Conservation (phyloP, 1,140 invertebrate genomes). For the Hypothenemus hampei region DNA sequence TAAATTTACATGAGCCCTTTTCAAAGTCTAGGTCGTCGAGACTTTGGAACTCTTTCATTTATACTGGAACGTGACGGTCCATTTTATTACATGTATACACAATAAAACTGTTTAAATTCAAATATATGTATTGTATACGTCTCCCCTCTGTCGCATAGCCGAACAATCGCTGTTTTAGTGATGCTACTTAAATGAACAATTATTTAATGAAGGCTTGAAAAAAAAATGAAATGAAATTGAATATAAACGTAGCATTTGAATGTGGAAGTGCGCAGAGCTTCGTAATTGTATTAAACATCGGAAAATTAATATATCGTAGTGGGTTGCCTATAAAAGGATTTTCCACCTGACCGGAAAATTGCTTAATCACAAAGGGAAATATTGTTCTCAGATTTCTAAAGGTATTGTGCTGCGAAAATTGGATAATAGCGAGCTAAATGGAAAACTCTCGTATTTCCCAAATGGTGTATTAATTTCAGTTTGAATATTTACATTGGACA, state of each 20-base stretch:
- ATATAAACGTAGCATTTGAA: not conserved
- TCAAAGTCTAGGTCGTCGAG: constrained; percentile 3
- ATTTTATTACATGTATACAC: not conserved
- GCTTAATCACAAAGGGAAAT: constrained; percentile 26
- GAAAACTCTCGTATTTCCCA: constrained; percentile 15
- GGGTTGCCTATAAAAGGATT: constrained; percentile 8
- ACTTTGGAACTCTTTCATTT: constrained; percentile 3
- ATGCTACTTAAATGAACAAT: not conserved
- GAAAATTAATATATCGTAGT: constrained; percentile 16
- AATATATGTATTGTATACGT: not conserved
- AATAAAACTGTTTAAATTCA: not conserved
- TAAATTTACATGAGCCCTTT: constrained; percentile 1
- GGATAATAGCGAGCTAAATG: constrained; percentile 15
- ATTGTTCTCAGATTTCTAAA: constrained; percentile 23
- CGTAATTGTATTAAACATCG: constrained; percentile 10
- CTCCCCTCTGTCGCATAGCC: no score
- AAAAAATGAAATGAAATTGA: not conserved
- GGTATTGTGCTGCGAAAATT: constrained; percentile 18
- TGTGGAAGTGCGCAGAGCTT: no score
- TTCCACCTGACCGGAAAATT: constrained; percentile 22
- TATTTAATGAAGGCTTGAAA: not conserved
- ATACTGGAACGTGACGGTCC: not conserved
- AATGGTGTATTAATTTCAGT: constrained; percentile 13
- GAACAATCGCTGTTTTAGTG: no score
- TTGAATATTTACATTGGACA: no score